Evolutionary conservation across 2,888 invertebrate species (phyloP).

Genomic region (Hedya salicella): DNA sequence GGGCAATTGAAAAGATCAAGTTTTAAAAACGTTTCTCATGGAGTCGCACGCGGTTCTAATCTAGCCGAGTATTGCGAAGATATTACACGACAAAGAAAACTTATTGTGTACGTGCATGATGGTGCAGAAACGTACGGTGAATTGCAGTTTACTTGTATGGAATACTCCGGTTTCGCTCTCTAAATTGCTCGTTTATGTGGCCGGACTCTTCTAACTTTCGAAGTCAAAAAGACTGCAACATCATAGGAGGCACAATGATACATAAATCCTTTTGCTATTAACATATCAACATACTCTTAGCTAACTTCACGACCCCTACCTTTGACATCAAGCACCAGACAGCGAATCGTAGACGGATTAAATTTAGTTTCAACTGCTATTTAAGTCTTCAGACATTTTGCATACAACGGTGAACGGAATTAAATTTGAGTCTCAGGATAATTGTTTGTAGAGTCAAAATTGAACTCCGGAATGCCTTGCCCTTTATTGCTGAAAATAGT

Average conservation of each 20-base stretch:
- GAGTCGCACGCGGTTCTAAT: slow-evolving; percentile 53
- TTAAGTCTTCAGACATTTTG: slow-evolving; percentile 11
- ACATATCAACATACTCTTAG: not conserved
- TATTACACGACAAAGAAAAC: slow-evolving; percentile 47
- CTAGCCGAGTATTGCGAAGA: slow-evolving; percentile 50
- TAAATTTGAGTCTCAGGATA: not conserved
- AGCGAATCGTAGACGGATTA: slow-evolving; percentile 24
- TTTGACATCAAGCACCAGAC: slow-evolving; percentile 34
- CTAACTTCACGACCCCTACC: slow-evolving; percentile 27
- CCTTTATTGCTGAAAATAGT: slow-evolving; percentile 11
- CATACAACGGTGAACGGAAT: not conserved
- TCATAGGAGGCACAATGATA: not conserved
- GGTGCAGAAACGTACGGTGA: slow-evolving; percentile 45
- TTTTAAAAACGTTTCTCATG: slow-evolving; percentile 59
- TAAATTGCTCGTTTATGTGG: slow-evolving; percentile 33
- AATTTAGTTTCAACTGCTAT: slow-evolving; percentile 12
- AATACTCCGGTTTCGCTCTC: slow-evolving; percentile 36
- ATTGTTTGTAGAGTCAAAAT: slow-evolving; percentile 13
- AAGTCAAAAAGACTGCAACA: not conserved
- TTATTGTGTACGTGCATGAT: slow-evolving; percentile 50
- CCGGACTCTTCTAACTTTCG: slow-evolving; percentile 2
- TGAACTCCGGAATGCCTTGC: not conserved
- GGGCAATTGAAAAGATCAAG: slow-evolving; percentile 69
- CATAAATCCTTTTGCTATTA: not conserved
- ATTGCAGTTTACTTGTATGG: slow-evolving; percentile 35